Percentiles rank a stretch among this genome's conserved stretches.
Conservation (phyloP, 2,888 invertebrate species). For the Agrotis ipsilon region DNA sequence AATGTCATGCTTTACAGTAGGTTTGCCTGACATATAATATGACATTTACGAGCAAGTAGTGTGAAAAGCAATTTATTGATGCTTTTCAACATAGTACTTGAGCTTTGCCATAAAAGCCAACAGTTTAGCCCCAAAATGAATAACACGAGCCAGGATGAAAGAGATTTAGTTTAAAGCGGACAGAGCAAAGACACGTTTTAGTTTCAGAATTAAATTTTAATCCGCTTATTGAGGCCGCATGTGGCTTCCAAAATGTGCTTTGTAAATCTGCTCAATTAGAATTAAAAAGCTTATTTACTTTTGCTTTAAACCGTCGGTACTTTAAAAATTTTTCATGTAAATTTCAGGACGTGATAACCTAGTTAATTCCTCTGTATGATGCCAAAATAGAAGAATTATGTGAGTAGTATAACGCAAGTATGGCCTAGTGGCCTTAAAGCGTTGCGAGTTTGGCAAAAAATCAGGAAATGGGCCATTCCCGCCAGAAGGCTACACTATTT, state of each 20-base stretch:
- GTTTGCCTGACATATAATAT: no score
- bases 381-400: conserved; percentile 18
- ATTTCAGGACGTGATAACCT: conserved; percentile 16
- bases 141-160: conserved; percentile 6
- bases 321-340: conserved; percentile 15
- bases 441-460: conserved; percentile 41
- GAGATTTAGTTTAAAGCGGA: conserved; percentile 24
- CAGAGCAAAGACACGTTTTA: conserved; percentile 28
- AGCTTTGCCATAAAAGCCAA: conserved; percentile 8
- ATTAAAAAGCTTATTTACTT: conserved; percentile 18
- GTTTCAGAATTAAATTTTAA: conserved; percentile 45
- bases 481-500: conserved; percentile 17
- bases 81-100: neutral
- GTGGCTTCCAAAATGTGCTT: conserved; percentile 28
- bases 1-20: no score
- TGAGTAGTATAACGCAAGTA: conserved; percentile 2
- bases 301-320: conserved; percentile 16
- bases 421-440: conserved; percentile 17
- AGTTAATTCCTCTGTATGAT: conserved; percentile 18
- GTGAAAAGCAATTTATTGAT: no score
- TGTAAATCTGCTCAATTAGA: conserved; percentile 44
- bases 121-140: conserved; percentile 9
- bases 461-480: conserved; percentile 38
- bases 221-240: conserved; percentile 21
- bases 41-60: no score